Evolutionary conservation across 2,888 invertebrate species (phyloP).

Genomic region (Chymomyza amoena): DNA sequence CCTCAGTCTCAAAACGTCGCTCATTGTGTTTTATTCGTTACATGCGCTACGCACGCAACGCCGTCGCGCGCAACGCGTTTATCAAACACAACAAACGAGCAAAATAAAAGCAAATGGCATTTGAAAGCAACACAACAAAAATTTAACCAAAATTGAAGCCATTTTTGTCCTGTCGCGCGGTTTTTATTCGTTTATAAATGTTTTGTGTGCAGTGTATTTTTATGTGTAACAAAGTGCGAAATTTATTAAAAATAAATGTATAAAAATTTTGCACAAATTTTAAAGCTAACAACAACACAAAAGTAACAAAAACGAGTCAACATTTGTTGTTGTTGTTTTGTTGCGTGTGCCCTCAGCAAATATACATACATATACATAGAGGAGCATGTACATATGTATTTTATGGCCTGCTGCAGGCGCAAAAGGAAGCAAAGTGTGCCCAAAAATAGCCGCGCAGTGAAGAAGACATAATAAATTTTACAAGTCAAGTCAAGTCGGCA

Average conservation of each 20-base stretch:
- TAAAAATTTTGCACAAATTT: conserved; percentile 16
- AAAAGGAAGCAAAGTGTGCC: not conserved
- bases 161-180: conserved; percentile 12
- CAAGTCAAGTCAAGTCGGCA: not conserved
- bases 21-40: conserved; percentile 64
- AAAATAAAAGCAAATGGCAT: conserved; percentile 22
- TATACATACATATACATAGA: too few species aligned
- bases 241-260: not conserved
- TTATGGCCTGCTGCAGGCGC: conserved; percentile 8
- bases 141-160: not conserved
- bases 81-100: conserved; percentile 46
- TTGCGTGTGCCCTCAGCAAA: not conserved
- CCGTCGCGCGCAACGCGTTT: conserved; percentile 49
- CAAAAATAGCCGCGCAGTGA: conserved; percentile 1
- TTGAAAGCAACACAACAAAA: conserved; percentile 20
- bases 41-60: conserved; percentile 34
- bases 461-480: conserved; percentile 19
- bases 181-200: conserved; percentile 22
- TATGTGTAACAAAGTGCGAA: conserved; percentile 31
- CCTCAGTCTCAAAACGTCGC: conserved; percentile 72
- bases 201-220: conserved; percentile 26
- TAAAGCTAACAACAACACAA: conserved; percentile 24
- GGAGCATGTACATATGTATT: conserved; percentile 9
- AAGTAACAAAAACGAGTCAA: conserved; percentile 5
- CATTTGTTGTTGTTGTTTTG: conserved; percentile 8